Percentiles rank a stretch among this genome's conserved stretches.
phyloP scores from a whole-genome alignment of 2,797 vertebrate genomes.

The Vultur gryphus region DNA sequence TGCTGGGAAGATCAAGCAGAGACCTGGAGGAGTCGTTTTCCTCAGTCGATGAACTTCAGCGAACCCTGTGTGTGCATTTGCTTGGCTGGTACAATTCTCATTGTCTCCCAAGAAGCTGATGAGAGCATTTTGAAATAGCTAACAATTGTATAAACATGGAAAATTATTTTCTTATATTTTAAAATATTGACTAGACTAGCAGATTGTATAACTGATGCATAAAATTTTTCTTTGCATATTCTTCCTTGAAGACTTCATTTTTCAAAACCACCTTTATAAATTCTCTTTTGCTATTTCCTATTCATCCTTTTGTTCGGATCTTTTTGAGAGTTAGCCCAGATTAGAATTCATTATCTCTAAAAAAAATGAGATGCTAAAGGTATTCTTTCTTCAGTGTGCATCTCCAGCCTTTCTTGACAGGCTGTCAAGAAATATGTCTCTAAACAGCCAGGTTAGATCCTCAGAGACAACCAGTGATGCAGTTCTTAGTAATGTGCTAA shows the following conservation, averaged over 20 bases:
- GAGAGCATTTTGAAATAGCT: background rate
- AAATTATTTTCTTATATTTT: background rate
- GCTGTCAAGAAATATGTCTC: constrained; percentile 66
- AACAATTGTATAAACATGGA: background rate
- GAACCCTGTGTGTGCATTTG: background rate
- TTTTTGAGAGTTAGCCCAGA: constrained; percentile 38
- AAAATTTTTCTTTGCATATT: background rate
- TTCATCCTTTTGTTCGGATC: constrained; percentile 48
- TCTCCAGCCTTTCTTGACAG: constrained; percentile 55
- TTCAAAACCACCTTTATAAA: background rate
- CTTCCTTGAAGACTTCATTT: background rate
- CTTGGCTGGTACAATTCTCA: background rate
- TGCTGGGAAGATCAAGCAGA: background rate
- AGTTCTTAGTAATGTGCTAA: constrained; percentile 26
- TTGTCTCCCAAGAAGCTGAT: background rate
- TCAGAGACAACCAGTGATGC: constrained; percentile 54
- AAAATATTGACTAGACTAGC: background rate
- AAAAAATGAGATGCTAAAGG: constrained; percentile 51
- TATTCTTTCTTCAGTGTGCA: constrained; percentile 60
- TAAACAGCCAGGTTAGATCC: constrained; percentile 67
- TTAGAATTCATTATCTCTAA: constrained; percentile 47
- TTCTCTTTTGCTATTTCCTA: background rate
- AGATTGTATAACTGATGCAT: background rate
- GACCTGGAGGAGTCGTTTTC: background rate
- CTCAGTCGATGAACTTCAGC: background rate